Conservation (phyloP, 2,888 invertebrate genomes). For the Dinocampus coccinellae region DNA sequence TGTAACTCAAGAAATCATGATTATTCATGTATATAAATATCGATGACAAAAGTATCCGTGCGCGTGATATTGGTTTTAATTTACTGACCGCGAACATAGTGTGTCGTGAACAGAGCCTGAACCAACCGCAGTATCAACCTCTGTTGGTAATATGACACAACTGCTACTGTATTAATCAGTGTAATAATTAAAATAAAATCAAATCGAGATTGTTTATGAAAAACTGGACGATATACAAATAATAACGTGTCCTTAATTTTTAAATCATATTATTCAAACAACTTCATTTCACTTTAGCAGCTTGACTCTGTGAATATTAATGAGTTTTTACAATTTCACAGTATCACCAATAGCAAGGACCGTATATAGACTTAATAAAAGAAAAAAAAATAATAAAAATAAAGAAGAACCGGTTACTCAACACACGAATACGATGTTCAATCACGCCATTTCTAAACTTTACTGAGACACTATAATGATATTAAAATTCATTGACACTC, state of each 20-base stretch:
- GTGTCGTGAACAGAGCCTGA: conserved; percentile 42
- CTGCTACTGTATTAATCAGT: background rate
- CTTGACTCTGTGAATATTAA: background rate
- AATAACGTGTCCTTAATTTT: too few species aligned
- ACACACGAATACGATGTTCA: background rate
- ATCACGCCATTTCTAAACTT: background rate
- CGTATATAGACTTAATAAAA: background rate
- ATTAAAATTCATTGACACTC: background rate
- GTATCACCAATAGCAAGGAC: background rate
- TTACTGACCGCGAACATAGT: conserved; percentile 49
- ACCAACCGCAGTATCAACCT: conserved; percentile 41
- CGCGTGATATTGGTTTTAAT: conserved; percentile 44
- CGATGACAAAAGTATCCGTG: background rate
- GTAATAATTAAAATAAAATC: background rate
- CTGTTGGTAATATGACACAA: conserved; percentile 20
- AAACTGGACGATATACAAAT: background rate
- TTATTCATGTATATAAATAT: background rate
- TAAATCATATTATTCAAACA: too few species aligned
- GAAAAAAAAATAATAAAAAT: background rate
- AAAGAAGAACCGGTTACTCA: background rate
- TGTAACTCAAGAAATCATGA: background rate
- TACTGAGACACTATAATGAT: background rate
- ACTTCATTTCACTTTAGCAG: background rate
- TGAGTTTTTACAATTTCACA: too few species aligned
- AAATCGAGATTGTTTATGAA: background rate